Evolutionary conservation across 2,113 vertebrate species (phyloP), one percentile per base, ranked within the genome.

Genomic region (Mesocricetus auratus): DNA sequence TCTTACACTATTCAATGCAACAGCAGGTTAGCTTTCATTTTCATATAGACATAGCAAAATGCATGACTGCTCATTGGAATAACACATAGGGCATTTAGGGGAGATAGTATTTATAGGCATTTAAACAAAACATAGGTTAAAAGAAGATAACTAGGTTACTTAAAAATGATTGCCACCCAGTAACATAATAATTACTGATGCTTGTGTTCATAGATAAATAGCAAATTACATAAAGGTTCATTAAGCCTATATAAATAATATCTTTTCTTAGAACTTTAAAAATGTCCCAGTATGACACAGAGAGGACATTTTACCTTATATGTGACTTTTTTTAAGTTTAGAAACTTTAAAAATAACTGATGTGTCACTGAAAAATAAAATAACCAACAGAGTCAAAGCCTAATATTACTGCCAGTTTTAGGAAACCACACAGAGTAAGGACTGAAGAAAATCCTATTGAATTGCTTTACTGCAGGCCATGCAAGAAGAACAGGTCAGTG

Each of bases 201-300:
- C 69, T 95, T 94, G 26, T 62, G 83, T 79, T 79, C 6, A 22
- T 6, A 39, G 77, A n/a, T 78, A 78, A 96, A 88, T 73, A 87
- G 2, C 10, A 87, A 78, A 53, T 83, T 68, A 88, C 94, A 45
- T 31, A 73, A 86, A 94, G 53, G 42, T 39, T 53, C 22, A 58
- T 75, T 83, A 60, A 71, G 86, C 62, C 15, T 58, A 53, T 1
- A 92, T 74, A 39, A 71, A 93, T 83, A 47, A 47, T 79, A 92
- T 69, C 60, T 56, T 93, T 74, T 26, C 3, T 71, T 86, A n/a
- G 7, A 29, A 24, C 9, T 93, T 95, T 13, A 56, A 31, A 91
- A 69, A 64, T 24, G 8, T 91, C 71, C 45, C 64, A 83, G 7
- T 78, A 47, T 60, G 45, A 73, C 60, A 83, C 31, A 83, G 50